These are phyloP conservation scores for Lates calcarifer DNA, from an alignment of 2,113 vertebrate species.

Conservation along the genomic window DNA sequence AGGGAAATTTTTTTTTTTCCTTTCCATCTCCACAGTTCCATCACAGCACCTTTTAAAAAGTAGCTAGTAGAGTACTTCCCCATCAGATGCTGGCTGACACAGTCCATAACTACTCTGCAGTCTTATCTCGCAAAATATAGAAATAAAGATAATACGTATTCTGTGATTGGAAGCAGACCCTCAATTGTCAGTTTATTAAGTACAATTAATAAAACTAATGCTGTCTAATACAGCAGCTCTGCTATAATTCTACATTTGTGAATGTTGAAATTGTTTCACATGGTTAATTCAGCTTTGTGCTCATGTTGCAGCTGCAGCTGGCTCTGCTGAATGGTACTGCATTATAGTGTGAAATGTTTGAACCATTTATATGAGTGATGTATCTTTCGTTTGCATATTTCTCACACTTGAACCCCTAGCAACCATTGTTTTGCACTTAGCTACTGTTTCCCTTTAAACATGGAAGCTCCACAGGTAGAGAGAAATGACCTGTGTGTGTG, in stretches of 20 bases:
- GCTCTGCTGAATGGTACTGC: neutral
- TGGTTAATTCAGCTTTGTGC: neutral
- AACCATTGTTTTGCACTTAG: neutral
- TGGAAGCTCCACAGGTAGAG: too few species aligned
- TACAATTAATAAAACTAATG: neutral
- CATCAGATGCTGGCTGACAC: neutral
- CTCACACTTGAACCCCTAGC: neutral
- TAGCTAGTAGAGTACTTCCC: neutral
- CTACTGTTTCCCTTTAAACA: neutral
- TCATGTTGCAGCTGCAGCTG: neutral
- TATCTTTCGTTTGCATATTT: neutral
- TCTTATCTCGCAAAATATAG: neutral
- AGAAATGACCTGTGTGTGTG: too few species aligned
- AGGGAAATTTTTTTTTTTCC: neutral
- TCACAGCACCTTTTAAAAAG: neutral
- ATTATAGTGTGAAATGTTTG: neutral
- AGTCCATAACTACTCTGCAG: slow-evolving; percentile 2
- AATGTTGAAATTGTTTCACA: neutral
- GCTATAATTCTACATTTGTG: neutral
- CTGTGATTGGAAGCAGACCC: neutral
- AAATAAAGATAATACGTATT: neutral
- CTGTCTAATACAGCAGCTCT: neutral
- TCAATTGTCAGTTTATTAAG: neutral
- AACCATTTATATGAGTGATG: neutral
- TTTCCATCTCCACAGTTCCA: slow-evolving; percentile 12